Evolutionary conservation across 1,140 invertebrate genomes (phyloP), one percentile per base, ranked within the genome.

Genomic region (Cydia splendana): DNA sequence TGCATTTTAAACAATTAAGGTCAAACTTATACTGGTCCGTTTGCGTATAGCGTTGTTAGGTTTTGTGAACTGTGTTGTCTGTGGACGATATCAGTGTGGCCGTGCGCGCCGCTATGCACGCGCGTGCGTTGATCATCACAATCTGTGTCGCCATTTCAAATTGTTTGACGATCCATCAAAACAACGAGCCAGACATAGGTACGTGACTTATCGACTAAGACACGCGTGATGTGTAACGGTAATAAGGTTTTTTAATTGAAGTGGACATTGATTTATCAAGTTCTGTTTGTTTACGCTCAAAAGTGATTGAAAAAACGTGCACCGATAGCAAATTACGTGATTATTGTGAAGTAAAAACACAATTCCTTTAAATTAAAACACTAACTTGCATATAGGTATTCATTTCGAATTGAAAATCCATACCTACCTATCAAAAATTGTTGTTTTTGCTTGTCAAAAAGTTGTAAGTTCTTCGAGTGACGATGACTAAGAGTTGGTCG

Each of bases 21-120:
- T 62, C 57, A 62, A 7, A 24, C 57, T 10, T 62, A 62, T 4
- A 24, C 20, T 62, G 57, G 18, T 62, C n/a, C 4, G 15, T 18
- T 57, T 15, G 20, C 57, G 9, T 62, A 7, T 12, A 12, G 9
- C 20, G 9, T 18, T 62, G n/a, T 24, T 20, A 62, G 9, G 24
- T 10, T 24, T 62, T 20, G 18, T 24, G 57, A 62, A 62, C 15
- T 69, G n/a, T 69, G 38, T 42, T 71, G 67, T 71, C 67, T 45
- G 67, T 4, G 15, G 20, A 45, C 34, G 18, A n/a, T 71, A 71
- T 71, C 67, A 71, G 67, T 71, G 57, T 38, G 30, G 67, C 34
- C 67, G 28, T 3, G 30, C 30, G 34, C 67, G 67, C 67, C 67
- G 67, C 30, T 38, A 71, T 71, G 67, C 15, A 38, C 67, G 67